phyloP scores from a whole-genome alignment of 2,113 vertebrate genomes.

The Otis tarda region DNA sequence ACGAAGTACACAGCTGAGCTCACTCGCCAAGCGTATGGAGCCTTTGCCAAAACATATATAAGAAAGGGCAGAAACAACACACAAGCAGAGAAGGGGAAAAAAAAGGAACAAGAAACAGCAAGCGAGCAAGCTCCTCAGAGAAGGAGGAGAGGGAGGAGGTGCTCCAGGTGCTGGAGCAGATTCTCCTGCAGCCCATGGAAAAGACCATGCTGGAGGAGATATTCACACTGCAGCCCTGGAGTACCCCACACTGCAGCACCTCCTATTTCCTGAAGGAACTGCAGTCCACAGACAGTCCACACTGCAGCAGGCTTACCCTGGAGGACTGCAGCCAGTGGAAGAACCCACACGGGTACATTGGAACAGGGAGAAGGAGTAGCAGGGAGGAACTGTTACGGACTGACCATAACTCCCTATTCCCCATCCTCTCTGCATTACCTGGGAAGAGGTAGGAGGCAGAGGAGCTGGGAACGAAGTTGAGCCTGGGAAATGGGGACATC shows the following conservation, averaged over 20 bases:
- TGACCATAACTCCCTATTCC: neutral
- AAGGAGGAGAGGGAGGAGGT: neutral
- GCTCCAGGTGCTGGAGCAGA: neutral
- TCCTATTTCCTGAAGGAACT: neutral
- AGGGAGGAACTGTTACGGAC: neutral
- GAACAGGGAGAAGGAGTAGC: neutral
- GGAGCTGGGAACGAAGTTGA: neutral
- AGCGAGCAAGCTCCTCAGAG: neutral
- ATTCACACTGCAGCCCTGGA: neutral
- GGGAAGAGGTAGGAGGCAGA: neutral
- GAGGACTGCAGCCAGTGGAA: neutral
- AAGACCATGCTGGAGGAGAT: neutral
- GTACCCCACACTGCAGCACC: neutral
- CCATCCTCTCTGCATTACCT: neutral
- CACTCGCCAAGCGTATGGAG: accelerated
- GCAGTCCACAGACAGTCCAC: neutral
- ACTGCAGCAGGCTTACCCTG: neutral
- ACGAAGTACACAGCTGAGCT: neutral
- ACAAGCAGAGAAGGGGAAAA: neutral
- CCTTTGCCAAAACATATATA: neutral
- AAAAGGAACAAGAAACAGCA: neutral
- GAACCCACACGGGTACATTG: neutral
- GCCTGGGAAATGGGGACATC: neutral
- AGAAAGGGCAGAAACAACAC: neutral
- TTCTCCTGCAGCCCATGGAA: neutral